Base-by-base conservation (phyloP, 2,888 invertebrate genomes). In the Synergus gifuensis region DNA sequence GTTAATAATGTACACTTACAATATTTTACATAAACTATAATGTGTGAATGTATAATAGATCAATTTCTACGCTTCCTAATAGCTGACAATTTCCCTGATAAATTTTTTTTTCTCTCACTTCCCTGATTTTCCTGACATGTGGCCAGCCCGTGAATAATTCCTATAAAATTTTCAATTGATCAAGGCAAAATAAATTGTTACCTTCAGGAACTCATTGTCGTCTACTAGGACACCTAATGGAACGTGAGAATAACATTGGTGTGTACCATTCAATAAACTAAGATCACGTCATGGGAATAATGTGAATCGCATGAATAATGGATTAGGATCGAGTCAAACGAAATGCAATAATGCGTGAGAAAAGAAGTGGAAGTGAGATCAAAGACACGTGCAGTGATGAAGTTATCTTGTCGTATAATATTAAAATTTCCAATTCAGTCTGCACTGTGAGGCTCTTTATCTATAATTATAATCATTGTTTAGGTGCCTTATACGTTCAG, bases 301-400 rank as follows among this genome's bases (percentile, higher is more conserved):
- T 54, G 36, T 36, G 36, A 36, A 36, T 73, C 49, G 49, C n/a
- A 73, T 73, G 54, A 73, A 73, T 73, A 73, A 73, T 73, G 54
- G 9, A 73, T 73, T 40, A 49, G 36, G n/a, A 22, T 22, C 22
- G 22, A 54, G 54, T 73, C 73, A 40, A 54, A 54, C 54, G 49
- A 54, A 76, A 46, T 42, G 12, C 66, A 44, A 69, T 8, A 77
- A 36, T 64, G 12, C 14, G 76, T 77, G 69, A 77, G 63, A 42
- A 60, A 69, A 42, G 49, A n/a, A 60, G 69, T 76, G 69, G 49
- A 67, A 79, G 62, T 42, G 67, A 79, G 69, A 76, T 36, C 62
- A 58, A 77, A 54, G 46, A 77, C 14, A 49, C 63, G 7, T 22
- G 22, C 18, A 42, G 18, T 67, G 4, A 67, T 67, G 4, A 67